phyloP scores from a whole-genome alignment of 2,888 invertebrate genomes.

The Scaptomyza reducta region DNA sequence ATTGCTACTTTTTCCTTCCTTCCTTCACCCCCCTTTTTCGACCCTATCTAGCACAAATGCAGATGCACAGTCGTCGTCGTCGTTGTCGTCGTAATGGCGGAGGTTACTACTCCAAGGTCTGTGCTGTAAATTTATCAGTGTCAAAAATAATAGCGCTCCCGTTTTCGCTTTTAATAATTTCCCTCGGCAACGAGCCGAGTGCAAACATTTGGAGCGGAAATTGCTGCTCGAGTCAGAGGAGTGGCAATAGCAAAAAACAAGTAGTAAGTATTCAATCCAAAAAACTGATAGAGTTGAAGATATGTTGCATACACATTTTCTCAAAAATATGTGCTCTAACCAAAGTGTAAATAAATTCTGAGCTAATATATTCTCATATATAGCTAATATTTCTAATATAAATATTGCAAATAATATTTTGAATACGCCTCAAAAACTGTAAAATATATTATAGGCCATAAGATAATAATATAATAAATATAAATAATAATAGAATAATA shows the following conservation, averaged over 20 bases:
- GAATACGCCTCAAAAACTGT: no score
- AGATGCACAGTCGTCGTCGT: constrained; percentile 12
- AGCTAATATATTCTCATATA: no score
- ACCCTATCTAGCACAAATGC: constrained; percentile 29
- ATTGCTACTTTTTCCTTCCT: neutral
- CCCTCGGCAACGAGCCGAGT: constrained; percentile 65
- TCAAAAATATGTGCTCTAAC: no score
- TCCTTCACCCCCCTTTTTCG: neutral
- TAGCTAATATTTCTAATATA: no score
- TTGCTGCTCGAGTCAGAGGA: constrained; percentile 62
- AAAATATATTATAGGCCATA: no score
- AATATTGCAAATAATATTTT: no score
- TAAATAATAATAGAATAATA: no score
- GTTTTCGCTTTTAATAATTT: constrained; percentile 79
- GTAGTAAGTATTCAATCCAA: neutral
- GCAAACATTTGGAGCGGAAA: constrained; percentile 74
- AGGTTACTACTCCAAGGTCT: constrained; percentile 74
- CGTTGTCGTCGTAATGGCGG: constrained; percentile 28
- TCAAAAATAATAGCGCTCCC: constrained; percentile 78
- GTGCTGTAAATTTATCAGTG: constrained; percentile 76
- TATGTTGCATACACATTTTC: no score
- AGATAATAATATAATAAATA: no score
- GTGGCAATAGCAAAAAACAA: constrained; percentile 37
- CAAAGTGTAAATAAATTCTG: no score
- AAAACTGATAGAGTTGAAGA: neutral